Base-by-base conservation (phyloP, 2,113 vertebrate species). In the Cyanoramphus novaezelandiae region DNA sequence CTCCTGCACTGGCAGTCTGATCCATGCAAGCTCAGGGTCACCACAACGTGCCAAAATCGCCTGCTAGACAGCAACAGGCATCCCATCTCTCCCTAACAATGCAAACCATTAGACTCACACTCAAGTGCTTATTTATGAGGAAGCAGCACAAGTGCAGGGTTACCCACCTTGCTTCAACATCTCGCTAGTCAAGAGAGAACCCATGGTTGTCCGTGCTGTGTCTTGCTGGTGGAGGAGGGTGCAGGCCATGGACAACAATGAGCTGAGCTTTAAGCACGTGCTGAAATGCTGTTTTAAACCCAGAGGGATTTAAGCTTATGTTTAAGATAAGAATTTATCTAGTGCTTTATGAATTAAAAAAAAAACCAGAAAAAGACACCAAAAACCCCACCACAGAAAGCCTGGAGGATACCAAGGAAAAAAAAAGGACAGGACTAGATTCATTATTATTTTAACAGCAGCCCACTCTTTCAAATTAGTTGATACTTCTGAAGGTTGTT, bases 401-500 rank as follows among this genome's bases (percentile, higher is more conserved):
- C 41, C 55, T 78, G 23, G 50, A 93, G 55, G 37, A 70, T n/a
- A 57, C 41, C 18, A 65, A 50, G 9, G 43, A 43, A 43, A 49
- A 83, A 90, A 81, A 52, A 90, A 78, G 69, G 64, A 95, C 37
- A 67, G 87, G 69, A 12, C 37, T 87, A 47, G 41, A 71, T 50
- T 84, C 60, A 63, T 81, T 80, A 86, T 39, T 57, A 63, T 63
- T 92, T 92, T 91, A 92, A 82, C 29, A 72, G 24, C 71, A 93
- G 62, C 82, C 91, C 46, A 55, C 71, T 78, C 79, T 77, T 94
- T 59, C 90, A 89, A 84, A 90, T 69, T 46, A 83, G 37, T 63
- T 87, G 74, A 37, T 80, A 57, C 47, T 89, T 93, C 69, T 85
- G 81, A 94, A 95, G 70, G 74, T 70, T 79, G 57, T 64, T 87